A percentile compares a stretch with the other conserved stretches of the same genome.
Conservation (phyloP, 2,888 invertebrate genomes). For the Ochropleura leucogaster region DNA sequence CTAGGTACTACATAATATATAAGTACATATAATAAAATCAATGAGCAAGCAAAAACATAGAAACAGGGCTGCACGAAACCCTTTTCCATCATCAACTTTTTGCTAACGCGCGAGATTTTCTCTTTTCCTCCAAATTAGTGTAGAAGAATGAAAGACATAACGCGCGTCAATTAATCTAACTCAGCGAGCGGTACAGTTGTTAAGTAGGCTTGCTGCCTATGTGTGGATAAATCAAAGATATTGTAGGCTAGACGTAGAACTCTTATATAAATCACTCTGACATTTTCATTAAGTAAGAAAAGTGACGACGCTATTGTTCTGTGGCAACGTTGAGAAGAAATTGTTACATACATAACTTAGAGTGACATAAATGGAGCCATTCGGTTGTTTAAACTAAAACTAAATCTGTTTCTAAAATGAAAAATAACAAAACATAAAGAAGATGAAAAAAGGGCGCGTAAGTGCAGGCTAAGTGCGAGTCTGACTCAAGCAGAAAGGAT, state of each 20-base stretch:
- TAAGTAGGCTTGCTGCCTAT: conserved; percentile 38
- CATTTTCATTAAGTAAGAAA: conserved; percentile 48
- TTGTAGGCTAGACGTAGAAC: conserved; percentile 45
- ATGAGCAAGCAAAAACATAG: background rate
- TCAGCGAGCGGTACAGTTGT: conserved; percentile 26
- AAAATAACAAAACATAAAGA: background rate
- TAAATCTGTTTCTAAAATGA: background rate
- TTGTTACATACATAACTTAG: conserved; percentile 10
- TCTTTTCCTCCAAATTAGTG: conserved; percentile 39
- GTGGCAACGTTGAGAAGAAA: conserved; percentile 19
- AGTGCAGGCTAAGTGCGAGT: too few species aligned
- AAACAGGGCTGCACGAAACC: background rate
- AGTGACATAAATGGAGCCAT: background rate
- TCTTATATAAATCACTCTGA: conserved; percentile 47
- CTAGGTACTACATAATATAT: too few species aligned
- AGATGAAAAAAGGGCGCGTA: background rate
- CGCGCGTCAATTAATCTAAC: conserved; percentile 50
- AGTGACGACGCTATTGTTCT: conserved; percentile 37
- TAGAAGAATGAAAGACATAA: conserved; percentile 36
- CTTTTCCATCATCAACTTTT: conserved; percentile 33
- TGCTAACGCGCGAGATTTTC: conserved; percentile 21
- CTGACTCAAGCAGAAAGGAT: too few species aligned
- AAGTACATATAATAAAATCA: conserved; percentile 2
- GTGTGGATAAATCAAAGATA: conserved; percentile 54
- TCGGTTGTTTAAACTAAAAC: background rate